Conservation (phyloP, 2,113 vertebrate species). For the Pungitius pungitius region DNA sequence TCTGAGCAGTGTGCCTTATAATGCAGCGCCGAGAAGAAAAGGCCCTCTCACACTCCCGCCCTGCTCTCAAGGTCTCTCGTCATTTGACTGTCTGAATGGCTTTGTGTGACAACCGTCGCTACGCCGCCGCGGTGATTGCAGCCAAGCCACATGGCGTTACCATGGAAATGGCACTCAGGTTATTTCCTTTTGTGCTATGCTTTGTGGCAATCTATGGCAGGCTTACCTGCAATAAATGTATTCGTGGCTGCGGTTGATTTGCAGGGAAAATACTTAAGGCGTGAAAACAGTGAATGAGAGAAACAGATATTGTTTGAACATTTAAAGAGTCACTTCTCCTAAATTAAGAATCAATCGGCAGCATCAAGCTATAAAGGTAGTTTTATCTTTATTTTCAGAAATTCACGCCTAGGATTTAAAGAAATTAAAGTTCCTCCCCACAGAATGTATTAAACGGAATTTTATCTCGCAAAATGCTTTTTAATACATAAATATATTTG, state of each 20-base stretch:
- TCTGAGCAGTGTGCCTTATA: slow-evolving; percentile 68
- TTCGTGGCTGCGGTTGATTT: slow-evolving; percentile 33
- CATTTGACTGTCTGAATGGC: slow-evolving; percentile 73
- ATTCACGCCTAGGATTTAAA: not conserved
- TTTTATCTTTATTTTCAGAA: not conserved
- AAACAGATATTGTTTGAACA: not conserved
- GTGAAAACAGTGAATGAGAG: not conserved
- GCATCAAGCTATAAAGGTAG: not conserved
- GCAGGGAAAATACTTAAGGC: not conserved
- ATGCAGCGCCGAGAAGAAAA: slow-evolving; percentile 64
- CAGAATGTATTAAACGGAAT: not conserved
- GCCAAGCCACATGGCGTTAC: slow-evolving; percentile 74
- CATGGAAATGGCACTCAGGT: slow-evolving; percentile 80
- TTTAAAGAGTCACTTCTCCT: slow-evolving; percentile 6
- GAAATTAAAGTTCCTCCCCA: not conserved
- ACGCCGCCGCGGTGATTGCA: slow-evolving; percentile 67
- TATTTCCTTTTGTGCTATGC: slow-evolving; percentile 68
- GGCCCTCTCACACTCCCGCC: slow-evolving; percentile 64
- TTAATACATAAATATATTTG: not conserved
- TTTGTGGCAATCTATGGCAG: slow-evolving; percentile 50
- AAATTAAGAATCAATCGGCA: not conserved
- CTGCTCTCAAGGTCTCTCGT: slow-evolving; percentile 73
- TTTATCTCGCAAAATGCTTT: not conserved
- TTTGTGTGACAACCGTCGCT: slow-evolving; percentile 68
- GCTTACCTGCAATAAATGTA: slow-evolving; percentile 56